Evolutionary conservation across 2,113 vertebrate genomes (phyloP).

Genomic region (Atherinomorus stipes): DNA sequence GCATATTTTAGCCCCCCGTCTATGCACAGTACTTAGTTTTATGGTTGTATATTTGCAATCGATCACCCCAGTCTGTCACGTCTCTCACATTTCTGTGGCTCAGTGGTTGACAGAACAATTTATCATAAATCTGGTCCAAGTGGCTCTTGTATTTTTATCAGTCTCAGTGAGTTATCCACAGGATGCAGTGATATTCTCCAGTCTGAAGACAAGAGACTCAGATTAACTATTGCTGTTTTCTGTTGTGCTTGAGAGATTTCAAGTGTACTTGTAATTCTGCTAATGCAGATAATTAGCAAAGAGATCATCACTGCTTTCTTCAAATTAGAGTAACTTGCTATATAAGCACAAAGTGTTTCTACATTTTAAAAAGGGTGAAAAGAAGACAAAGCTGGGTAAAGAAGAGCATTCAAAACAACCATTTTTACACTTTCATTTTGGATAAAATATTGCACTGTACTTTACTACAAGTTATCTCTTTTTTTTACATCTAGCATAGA

Average conservation of each 20-base stretch:
- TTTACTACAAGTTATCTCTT: too few relatives aligned
- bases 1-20: background rate
- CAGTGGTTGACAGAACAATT: constrained; percentile 47
- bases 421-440: too few relatives aligned
- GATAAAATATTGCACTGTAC: too few relatives aligned
- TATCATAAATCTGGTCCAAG: constrained; percentile 38
- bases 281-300: background rate
- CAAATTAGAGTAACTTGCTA: too few relatives aligned
- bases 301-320: too few relatives aligned
- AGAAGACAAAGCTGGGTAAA: too few relatives aligned
- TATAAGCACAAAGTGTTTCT: too few relatives aligned
- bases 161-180: constrained; percentile 34
- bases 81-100: constrained; percentile 36
- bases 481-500: too few relatives aligned
- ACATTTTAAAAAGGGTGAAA: too few relatives aligned
- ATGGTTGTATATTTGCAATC: constrained; percentile 30
- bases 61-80: constrained; percentile 18
- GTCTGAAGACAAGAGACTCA: constrained; percentile 8
- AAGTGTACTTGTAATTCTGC: constrained; percentile 2
- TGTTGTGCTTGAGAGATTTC: constrained; percentile 10
- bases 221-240: background rate
- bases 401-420: too few relatives aligned
- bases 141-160: constrained; percentile 36
- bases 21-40: background rate
- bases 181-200: constrained; percentile 6